Percentiles rank a stretch among this genome's conserved stretches.
These are phyloP conservation scores for Selene dorsalis DNA, from an alignment of 2,797 vertebrate genomes.

Conservation along the genomic window DNA sequence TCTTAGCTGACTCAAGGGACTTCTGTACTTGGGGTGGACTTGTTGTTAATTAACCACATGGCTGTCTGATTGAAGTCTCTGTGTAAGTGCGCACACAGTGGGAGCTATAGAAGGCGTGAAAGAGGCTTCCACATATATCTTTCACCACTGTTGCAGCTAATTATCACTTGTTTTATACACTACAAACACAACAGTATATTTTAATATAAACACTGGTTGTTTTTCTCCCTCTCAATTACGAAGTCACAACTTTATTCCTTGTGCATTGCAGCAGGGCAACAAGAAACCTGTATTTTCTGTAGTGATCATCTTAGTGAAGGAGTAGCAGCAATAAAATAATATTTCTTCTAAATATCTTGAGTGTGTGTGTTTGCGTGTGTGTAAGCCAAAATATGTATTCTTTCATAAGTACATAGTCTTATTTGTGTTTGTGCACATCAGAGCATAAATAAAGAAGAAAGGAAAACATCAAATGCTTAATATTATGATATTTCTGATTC, in stretches of 20 bases:
- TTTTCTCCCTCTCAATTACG: conserved; percentile 8
- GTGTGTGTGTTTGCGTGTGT: background rate
- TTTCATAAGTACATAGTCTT: conserved; percentile 1
- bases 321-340: conserved; percentile 18
- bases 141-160: conserved; percentile 42
- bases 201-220: conserved; percentile 6
- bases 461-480: background rate
- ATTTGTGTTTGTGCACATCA: conserved; percentile 6
- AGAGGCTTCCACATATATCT: conserved; percentile 21
- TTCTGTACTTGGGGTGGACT: conserved; percentile 58
- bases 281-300: conserved; percentile 18
- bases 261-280: conserved; percentile 7
- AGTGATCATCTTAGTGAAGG: conserved; percentile 7
- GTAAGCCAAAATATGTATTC: conserved; percentile 11
- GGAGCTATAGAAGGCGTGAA: conserved; percentile 30
- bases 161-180: background rate
- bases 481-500: conserved; percentile 18
- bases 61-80: conserved; percentile 60
- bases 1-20: conserved; percentile 59
- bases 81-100: conserved; percentile 40
- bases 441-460: conserved; percentile 11
- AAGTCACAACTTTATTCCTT: conserved; percentile 6
- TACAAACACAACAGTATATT: conserved; percentile 18
- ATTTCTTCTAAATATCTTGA: conserved; percentile 6
- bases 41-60: conserved; percentile 71